Percentiles rank a stretch among this genome's conserved stretches.
phyloP scores from a whole-genome alignment of 2,113 vertebrate species.

The Acinonyx jubatus region DNA sequence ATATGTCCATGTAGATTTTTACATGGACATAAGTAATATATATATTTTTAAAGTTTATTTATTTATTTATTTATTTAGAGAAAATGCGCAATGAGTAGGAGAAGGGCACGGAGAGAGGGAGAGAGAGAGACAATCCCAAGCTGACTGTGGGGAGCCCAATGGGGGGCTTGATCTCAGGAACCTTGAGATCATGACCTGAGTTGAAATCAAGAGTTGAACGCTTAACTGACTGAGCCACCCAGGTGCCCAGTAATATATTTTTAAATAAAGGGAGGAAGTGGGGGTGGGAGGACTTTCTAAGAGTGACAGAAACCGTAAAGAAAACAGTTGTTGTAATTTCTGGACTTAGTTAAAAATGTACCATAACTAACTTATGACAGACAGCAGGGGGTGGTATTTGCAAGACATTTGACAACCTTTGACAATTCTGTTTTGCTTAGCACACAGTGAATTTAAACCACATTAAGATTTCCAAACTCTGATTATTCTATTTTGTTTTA shows the following conservation, averaged over 20 bases:
- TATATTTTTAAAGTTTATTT: background rate
- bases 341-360: background rate
- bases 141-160: no score
- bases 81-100: no score
- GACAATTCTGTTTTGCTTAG: background rate
- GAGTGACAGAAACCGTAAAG: background rate
- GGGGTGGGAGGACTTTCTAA: background rate
- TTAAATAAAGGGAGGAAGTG: background rate
- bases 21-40: background rate
- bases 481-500: background rate
- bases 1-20: background rate
- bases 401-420: background rate
- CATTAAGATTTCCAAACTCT: background rate
- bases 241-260: background rate
- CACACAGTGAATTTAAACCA: background rate
- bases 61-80: no score
- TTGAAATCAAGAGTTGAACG: no score
- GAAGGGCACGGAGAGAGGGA: no score
- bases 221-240: no score
- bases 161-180: no score
- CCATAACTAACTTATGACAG: background rate
- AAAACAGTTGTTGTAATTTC: background rate
- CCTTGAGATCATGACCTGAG: no score
- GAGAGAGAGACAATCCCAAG: no score
- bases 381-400: constrained; percentile 26